phyloP scores from a whole-genome alignment of 35 echinoderm and acorn worm species.

The Apostichopus japonicus region DNA sequence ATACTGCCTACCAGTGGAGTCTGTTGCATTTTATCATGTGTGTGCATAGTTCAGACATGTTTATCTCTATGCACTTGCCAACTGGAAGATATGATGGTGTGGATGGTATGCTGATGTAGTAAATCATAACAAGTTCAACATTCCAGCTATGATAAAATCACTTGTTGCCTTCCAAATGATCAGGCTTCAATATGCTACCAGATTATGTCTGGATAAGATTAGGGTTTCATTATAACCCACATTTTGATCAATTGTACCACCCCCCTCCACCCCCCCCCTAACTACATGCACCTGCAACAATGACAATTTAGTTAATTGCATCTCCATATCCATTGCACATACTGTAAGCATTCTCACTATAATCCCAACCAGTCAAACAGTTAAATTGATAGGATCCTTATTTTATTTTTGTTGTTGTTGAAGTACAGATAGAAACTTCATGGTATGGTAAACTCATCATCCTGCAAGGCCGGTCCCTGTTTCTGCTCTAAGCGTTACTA shows the following conservation, averaged over 20 bases:
- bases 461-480: background rate
- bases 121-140: constrained; percentile 16
- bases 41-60: background rate
- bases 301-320: too few species aligned
- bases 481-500: background rate
- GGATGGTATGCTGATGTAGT: background rate
- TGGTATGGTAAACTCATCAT: background rate
- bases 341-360: too few species aligned
- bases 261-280: too few species aligned
- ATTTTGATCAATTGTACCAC: too few species aligned
- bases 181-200: background rate
- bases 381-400: too few species aligned
- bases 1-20: too few species aligned
- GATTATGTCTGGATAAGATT: background rate
- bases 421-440: too few species aligned
- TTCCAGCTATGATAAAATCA: background rate
- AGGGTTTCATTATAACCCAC: background rate
- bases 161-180: constrained; percentile 1
- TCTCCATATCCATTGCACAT: too few species aligned
- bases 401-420: too few species aligned
- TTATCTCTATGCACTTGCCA: background rate
- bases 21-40: too few species aligned
- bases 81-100: background rate
- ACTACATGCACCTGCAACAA: too few species aligned
- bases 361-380: too few species aligned